Evolutionary conservation across 1,140 invertebrate species (phyloP).

Genomic region (Oedothorax gibbosus): DNA sequence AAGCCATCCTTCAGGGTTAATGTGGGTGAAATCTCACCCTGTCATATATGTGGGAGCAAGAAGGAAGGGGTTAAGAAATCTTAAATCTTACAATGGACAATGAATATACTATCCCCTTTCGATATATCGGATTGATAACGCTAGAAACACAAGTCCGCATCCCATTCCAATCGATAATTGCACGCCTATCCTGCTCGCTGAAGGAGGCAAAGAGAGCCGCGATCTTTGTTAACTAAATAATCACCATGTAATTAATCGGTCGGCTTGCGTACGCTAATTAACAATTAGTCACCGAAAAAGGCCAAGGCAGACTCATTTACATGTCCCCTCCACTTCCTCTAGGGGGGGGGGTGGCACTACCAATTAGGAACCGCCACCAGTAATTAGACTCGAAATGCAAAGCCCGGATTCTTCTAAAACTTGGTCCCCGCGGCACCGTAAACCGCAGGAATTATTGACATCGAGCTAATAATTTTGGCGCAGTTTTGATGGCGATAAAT

Average conservation of each 20-base stretch:
- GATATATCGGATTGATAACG: slow-evolving; percentile 51
- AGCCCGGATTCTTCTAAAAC: slow-evolving; percentile 47
- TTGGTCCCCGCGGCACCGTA: slow-evolving; percentile 42
- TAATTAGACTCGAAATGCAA: slow-evolving; percentile 56
- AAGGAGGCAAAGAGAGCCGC: slow-evolving; percentile 30
- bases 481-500: slow-evolving; percentile 60
- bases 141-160: slow-evolving; percentile 54
- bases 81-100: too few relatives aligned
- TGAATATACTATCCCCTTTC: too few relatives aligned
- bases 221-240: slow-evolving; percentile 62
- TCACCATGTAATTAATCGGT: slow-evolving; percentile 61
- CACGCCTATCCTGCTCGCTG: slow-evolving; percentile 21
- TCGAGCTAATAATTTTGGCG: slow-evolving; percentile 52
- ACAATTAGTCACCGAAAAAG: slow-evolving; percentile 61
- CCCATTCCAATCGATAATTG: slow-evolving; percentile 50
- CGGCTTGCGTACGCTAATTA: slow-evolving; percentile 59
- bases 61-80: too few relatives aligned
- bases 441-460: slow-evolving; percentile 57
- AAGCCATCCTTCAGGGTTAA: too few relatives aligned
- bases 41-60: too few relatives aligned
- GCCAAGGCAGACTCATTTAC: slow-evolving; percentile 50
- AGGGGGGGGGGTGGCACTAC: slow-evolving; percentile 44
- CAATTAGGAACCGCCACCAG: slow-evolving; percentile 57
- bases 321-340: slow-evolving; percentile 19
- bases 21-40: too few relatives aligned